Evolutionary conservation across 2,888 invertebrate genomes (phyloP).

Genomic region (Hipparchia semele): DNA sequence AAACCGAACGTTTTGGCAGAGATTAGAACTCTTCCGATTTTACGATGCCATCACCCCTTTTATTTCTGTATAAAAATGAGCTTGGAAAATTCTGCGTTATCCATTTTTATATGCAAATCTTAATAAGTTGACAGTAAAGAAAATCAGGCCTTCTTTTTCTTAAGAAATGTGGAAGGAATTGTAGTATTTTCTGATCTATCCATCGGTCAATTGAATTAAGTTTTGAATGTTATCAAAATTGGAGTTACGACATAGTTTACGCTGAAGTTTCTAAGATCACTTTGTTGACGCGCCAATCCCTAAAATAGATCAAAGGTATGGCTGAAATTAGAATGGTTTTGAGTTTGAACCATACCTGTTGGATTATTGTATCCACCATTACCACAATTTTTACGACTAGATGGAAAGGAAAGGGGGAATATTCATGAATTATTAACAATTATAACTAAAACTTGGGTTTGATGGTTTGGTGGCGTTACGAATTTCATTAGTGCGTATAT

Average conservation of each 20-base stretch:
- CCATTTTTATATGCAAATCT: background rate
- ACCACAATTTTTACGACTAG: too few relatives aligned
- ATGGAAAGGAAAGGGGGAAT: too few relatives aligned
- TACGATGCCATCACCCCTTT: constrained; percentile 17
- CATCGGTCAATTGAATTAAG: too few relatives aligned
- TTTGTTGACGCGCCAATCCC: background rate
- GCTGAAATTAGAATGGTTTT: too few relatives aligned
- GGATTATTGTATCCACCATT: too few relatives aligned
- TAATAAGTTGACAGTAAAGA: background rate
- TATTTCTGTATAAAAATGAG: constrained; percentile 11
- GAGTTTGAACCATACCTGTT: too few relatives aligned
- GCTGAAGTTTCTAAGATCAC: background rate
- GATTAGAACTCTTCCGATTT: constrained; percentile 23
- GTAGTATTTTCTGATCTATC: background rate
- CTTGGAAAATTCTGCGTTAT: background rate
- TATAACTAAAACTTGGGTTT: constrained; percentile 24
- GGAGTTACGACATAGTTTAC: background rate
- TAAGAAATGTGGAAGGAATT: background rate
- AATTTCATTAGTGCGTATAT: constrained; percentile 32
- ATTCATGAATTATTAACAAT: background rate
- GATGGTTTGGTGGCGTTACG: constrained; percentile 28
- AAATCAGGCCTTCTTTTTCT: background rate
- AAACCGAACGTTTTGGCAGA: constrained; percentile 30
- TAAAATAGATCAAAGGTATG: background rate
- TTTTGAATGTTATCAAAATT: too few relatives aligned